Conservation (phyloP, 2,113 vertebrate species). For the Formicarius rufipectus region DNA sequence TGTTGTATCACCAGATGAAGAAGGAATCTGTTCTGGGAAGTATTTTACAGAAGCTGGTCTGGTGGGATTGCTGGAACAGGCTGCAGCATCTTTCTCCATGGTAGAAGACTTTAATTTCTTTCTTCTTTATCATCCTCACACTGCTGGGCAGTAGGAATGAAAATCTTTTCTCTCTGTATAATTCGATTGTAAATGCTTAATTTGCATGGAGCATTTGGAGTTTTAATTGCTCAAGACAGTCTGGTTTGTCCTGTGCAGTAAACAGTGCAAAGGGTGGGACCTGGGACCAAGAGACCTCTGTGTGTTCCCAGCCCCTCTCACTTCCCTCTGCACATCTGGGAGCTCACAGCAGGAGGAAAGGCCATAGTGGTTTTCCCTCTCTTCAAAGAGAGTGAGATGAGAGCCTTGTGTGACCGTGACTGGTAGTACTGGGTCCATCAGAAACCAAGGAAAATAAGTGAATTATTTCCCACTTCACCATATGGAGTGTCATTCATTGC, state of each 20-base stretch:
- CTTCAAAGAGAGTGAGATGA: neutral
- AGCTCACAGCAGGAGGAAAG: neutral
- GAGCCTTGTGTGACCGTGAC: neutral
- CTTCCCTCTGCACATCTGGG: neutral
- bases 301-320: neutral
- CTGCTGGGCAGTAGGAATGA: neutral
- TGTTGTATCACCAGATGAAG: constrained; percentile 96
- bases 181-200: neutral
- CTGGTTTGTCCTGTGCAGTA: neutral
- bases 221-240: neutral
- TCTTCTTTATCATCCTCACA: neutral
- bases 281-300: neutral
- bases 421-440: neutral
- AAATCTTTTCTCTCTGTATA: neutral
- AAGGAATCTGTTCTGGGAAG: constrained; percentile 98
- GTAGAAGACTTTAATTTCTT: constrained; percentile 72
- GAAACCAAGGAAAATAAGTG: neutral
- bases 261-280: neutral
- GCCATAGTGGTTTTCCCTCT: neutral
- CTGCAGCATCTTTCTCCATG: constrained; percentile 96
- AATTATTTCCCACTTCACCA: neutral
- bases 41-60: constrained; percentile 97
- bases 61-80: constrained; percentile 96
- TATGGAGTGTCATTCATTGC: neutral
- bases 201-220: neutral